Conservation (phyloP, 2,797 vertebrate species). For the Urosaurus nigricauda region DNA sequence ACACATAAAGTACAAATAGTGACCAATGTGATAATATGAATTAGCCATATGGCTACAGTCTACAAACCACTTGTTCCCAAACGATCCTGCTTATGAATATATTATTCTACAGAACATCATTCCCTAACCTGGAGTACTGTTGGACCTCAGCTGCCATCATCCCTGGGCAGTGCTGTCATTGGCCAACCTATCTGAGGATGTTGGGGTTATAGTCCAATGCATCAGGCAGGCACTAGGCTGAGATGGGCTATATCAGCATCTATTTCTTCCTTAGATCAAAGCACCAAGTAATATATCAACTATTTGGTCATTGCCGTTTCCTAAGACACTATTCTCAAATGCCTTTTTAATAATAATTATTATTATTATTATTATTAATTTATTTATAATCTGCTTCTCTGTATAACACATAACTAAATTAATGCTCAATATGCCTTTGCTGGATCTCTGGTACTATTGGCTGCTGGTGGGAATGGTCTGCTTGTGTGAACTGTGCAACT, state of each 20-base stretch:
- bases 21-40: not conserved
- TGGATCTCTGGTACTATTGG: not conserved
- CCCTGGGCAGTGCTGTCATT: not conserved
- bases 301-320: not conserved
- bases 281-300: not conserved
- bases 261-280: not conserved
- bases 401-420: no score
- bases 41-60: not conserved
- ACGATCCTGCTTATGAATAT: not conserved
- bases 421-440: no score
- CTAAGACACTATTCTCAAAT: not conserved
- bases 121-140: not conserved
- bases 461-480: not conserved
- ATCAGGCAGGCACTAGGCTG: not conserved
- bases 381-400: no score
- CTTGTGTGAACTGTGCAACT: not conserved
- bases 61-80: not conserved
- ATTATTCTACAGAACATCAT: not conserved
- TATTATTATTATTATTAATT: no score
- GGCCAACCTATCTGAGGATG: not conserved
- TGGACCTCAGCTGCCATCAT: not conserved
- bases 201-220: not conserved
- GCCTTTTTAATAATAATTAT: no score
- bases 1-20: not conserved
- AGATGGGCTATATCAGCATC: not conserved